Conservation (phyloP, 2,888 invertebrate species). For the Euproctis similis region DNA sequence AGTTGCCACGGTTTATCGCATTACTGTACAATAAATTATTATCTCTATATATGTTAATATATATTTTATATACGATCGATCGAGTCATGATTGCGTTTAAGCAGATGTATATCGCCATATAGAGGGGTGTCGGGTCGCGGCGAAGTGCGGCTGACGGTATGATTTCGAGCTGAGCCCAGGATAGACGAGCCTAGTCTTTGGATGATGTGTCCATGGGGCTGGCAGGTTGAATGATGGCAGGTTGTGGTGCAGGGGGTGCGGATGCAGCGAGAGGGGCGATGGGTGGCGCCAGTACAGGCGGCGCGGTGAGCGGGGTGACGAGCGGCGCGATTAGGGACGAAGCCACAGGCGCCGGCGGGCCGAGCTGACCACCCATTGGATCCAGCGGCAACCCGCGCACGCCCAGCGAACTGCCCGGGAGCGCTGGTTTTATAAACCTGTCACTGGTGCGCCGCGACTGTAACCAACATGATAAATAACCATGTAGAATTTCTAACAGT, state of each 20-base stretch:
- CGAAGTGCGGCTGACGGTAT: slow-evolving; percentile 1
- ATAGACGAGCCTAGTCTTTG: slow-evolving; percentile 65
- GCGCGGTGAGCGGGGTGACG: slow-evolving; percentile 15
- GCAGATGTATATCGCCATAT: slow-evolving; percentile 3
- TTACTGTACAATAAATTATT: too few relatives aligned
- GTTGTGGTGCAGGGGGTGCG: slow-evolving; percentile 14
- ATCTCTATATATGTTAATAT: too few relatives aligned
- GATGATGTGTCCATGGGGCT: slow-evolving; percentile 85
- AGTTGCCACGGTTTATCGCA: too few relatives aligned
- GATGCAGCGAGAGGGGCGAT: slow-evolving; percentile 13
- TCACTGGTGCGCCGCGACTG: slow-evolving; percentile 83
- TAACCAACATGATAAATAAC: slow-evolving; percentile 4
- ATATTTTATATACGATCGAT: too few relatives aligned
- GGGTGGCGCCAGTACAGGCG: slow-evolving; percentile 5
- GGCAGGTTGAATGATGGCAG: slow-evolving; percentile 74
- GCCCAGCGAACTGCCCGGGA: slow-evolving; percentile 74
- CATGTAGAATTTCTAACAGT: too few relatives aligned
- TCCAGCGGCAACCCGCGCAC: slow-evolving; percentile 76
- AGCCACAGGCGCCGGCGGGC: slow-evolving; percentile 12
- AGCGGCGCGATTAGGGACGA: slow-evolving; percentile 28
- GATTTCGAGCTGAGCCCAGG: neutral
- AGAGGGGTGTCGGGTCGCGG: slow-evolving; percentile 3
- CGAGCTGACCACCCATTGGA: slow-evolving; percentile 63
- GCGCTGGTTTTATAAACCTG: slow-evolving; percentile 90
- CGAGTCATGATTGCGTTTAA: neutral